Conservation (phyloP, 1,140 invertebrate genomes). For the Anoplophora glabripennis region DNA sequence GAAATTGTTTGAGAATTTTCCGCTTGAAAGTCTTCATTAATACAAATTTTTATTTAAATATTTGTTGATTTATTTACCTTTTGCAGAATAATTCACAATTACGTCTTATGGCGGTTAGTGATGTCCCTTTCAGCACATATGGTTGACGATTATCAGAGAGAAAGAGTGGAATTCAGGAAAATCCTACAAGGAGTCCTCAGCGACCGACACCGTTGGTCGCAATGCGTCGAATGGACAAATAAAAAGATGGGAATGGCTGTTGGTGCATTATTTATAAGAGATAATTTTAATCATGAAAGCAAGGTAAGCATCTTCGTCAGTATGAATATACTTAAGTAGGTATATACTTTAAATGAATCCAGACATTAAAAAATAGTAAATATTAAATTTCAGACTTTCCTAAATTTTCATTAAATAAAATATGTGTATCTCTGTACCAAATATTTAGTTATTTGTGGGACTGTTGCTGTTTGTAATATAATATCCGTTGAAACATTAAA, state of each 20-base stretch:
- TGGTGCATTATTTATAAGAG: slow-evolving; percentile 75
- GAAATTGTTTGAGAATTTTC: no score
- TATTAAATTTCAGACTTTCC: no score
- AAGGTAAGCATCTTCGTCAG: slow-evolving; percentile 57
- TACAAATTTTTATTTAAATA: not conserved
- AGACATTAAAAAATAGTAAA: no score
- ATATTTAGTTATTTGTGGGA: no score
- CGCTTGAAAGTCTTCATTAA: no score
- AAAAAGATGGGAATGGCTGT: slow-evolving; percentile 82
- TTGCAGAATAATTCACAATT: slow-evolving; percentile 75
- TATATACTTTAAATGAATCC: no score
- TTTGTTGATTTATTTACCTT: no score
- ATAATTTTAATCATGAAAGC: slow-evolving; percentile 81
- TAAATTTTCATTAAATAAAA: no score
- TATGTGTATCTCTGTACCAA: no score
- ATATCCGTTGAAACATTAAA: no score
- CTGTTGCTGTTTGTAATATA: no score
- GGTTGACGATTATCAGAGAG: slow-evolving; percentile 76
- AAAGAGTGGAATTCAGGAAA: slow-evolving; percentile 74
- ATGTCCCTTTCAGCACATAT: slow-evolving; percentile 79
- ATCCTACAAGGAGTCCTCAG: slow-evolving; percentile 76
- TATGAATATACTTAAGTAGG: no score
- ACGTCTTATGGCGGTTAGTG: slow-evolving; percentile 77
- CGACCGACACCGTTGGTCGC: slow-evolving; percentile 74
- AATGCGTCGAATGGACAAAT: slow-evolving; percentile 83